Evolutionary conservation across 1,140 invertebrate genomes (phyloP).

Genomic region (Steinernema khuongi): DNA sequence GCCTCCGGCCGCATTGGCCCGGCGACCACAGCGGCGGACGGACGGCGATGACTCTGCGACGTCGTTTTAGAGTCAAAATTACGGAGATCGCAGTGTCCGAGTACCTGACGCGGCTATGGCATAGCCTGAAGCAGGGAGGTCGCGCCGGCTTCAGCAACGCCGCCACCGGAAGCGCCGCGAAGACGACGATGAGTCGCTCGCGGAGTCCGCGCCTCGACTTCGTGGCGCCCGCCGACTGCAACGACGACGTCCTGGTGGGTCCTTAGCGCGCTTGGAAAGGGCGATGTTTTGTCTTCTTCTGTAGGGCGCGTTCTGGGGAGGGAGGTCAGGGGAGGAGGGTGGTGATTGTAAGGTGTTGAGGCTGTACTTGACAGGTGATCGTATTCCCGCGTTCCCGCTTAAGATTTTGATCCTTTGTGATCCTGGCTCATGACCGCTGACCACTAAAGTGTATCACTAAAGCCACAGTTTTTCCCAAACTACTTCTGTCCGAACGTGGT

Average conservation of each 20-base stretch:
- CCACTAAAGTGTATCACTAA: no score
- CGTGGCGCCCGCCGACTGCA: background rate
- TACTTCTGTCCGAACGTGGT: no score
- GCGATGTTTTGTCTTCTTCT: no score
- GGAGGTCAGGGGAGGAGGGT: no score
- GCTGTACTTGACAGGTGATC: no score
- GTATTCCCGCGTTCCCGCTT: no score
- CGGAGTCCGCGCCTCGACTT: conserved; percentile 11
- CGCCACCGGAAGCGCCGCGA: background rate
- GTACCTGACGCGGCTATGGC: conserved; percentile 13
- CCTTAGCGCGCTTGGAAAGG: background rate
- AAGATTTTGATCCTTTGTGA: no score
- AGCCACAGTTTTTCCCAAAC: no score
- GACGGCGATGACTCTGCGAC: conserved; percentile 10
- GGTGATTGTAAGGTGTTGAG: no score
- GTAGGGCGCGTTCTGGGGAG: no score
- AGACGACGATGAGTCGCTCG: background rate
- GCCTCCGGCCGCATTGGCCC: background rate
- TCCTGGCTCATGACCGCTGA: no score
- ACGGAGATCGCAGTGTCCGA: conserved; percentile 12
- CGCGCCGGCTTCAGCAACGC: background rate
- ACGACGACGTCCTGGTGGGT: conserved; percentile 12
- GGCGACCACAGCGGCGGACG: background rate
- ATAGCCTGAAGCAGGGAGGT: background rate
- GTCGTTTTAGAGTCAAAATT: conserved; percentile 14